phyloP scores from a whole-genome alignment of 1,140 invertebrate genomes.

The Drosophila busckii region DNA sequence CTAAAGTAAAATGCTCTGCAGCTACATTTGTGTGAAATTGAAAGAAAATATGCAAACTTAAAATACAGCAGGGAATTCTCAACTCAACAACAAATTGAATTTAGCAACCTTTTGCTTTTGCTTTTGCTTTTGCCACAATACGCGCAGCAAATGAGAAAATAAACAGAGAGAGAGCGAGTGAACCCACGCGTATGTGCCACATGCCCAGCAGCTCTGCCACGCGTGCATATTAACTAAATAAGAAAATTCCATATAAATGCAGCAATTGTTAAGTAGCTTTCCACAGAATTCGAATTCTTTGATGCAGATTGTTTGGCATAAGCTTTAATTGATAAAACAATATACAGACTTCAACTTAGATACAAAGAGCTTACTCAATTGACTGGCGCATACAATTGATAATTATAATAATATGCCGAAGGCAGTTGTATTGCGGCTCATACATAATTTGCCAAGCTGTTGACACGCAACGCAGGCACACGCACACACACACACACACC shows the following conservation, averaged over 20 bases:
- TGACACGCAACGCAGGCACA: constrained; percentile 43
- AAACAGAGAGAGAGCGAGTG: constrained; percentile 2
- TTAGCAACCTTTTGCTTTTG: constrained; percentile 56
- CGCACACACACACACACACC: constrained; percentile 21
- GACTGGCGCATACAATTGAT: constrained; percentile 11
- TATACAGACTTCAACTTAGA: no score
- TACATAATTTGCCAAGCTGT: constrained; percentile 60
- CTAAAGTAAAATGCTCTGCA: no score
- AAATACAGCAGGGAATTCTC: no score
- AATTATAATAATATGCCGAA: constrained; percentile 42
- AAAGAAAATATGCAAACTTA: constrained; percentile 58
- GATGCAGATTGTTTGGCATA: no score
- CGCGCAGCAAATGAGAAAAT: constrained; percentile 7
- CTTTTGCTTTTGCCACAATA: constrained; percentile 1
- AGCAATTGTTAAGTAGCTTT: constrained; percentile 5
- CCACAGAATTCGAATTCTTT: no score
- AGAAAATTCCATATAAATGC: no score
- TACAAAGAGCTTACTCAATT: not conserved
- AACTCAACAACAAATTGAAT: constrained; percentile 74
- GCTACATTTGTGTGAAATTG: no score
- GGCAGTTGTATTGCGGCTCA: constrained; percentile 34
- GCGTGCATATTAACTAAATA: constrained; percentile 24
- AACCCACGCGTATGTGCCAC: not conserved
- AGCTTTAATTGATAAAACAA: no score
- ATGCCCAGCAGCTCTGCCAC: not conserved